Percentiles rank a stretch among this genome's conserved stretches.
phyloP scores from a whole-genome alignment of 2,888 invertebrate species.

The Pedicia rivosa region DNA sequence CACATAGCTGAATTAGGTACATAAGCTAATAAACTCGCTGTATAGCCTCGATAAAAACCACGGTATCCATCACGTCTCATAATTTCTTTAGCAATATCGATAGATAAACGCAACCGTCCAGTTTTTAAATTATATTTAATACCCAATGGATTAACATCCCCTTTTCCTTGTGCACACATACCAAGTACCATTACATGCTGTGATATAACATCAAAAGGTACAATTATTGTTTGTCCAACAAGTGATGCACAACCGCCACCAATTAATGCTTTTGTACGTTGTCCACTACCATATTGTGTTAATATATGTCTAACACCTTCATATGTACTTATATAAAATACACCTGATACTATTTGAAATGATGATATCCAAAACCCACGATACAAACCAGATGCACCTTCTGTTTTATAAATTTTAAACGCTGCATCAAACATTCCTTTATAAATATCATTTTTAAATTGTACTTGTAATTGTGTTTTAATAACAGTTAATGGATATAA shows the following conservation, averaged over 20 bases:
- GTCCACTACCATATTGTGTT: conserved; percentile 32
- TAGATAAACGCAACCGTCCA: conserved; percentile 49
- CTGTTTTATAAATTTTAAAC: conserved; percentile 64
- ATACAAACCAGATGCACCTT: conserved; percentile 79
- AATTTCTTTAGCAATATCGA: conserved; percentile 61
- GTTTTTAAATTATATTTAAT: conserved; percentile 43
- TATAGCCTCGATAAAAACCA: conserved; percentile 89
- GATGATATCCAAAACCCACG: conserved; percentile 92
- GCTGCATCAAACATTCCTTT: conserved; percentile 80
- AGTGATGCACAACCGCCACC: conserved; percentile 85
- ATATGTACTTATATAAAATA: conserved; percentile 87
- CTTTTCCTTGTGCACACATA: conserved; percentile 31
- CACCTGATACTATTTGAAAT: conserved; percentile 69
- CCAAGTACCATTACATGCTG: conserved; percentile 95
- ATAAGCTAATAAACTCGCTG: conserved; percentile 81
- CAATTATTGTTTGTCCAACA: conserved; percentile 88
- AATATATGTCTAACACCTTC: conserved; percentile 77
- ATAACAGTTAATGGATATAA: conserved; percentile 88
- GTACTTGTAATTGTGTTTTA: conserved; percentile 85
- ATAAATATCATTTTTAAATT: conserved; percentile 68
- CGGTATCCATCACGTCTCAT: conserved; percentile 63
- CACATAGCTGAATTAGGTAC: conserved; percentile 95
- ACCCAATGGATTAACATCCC: conserved; percentile 58
- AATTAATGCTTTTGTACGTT: conserved; percentile 49
- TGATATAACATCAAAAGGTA: conserved; percentile 91